A percentile compares a stretch with the other conserved stretches of the same genome.
Conservation (phyloP, 2,888 invertebrate genomes). For the Pomacea canaliculata region DNA sequence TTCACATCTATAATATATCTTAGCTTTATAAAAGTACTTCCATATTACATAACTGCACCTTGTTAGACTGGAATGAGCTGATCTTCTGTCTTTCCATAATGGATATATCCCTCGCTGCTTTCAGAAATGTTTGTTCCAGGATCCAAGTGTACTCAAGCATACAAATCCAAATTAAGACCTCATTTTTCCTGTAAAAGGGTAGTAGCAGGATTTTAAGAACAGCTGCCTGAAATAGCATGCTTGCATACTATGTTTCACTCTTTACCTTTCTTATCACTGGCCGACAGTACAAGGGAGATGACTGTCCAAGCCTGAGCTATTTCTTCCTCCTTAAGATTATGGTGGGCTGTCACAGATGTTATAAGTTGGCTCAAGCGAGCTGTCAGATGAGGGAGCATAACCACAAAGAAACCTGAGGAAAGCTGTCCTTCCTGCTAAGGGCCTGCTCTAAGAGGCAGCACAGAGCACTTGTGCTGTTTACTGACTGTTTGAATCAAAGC, state of each 20-base stretch:
- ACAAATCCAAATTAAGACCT: no score
- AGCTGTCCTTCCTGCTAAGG: constrained; percentile 17
- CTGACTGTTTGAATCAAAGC: constrained; percentile 5
- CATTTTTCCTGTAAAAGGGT: no score
- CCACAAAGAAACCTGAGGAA: constrained; percentile 25
- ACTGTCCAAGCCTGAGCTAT: constrained; percentile 49
- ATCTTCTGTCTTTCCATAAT: no score
- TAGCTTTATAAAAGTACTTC: no score
- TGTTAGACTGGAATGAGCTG: no score
- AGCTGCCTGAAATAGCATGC: no score
- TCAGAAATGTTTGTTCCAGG: no score
- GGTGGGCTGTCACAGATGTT: constrained; percentile 10
- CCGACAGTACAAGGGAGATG: constrained; percentile 50
- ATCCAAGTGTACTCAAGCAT: no score
- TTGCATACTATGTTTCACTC: not conserved
- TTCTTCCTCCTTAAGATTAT: constrained; percentile 8
- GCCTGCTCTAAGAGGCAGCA: constrained; percentile 27
- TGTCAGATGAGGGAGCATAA: constrained; percentile 19
- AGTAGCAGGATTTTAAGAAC: no score
- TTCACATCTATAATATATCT: no score
- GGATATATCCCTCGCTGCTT: no score
- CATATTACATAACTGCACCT: no score
- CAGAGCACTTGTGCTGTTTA: constrained; percentile 16
- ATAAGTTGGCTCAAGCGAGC: constrained; percentile 10
- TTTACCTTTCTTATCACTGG: constrained; percentile 42